Evolutionary conservation across 2,113 vertebrate genomes (phyloP), one percentile per base, ranked within the genome.

Genomic region (Indicator indicator): DNA sequence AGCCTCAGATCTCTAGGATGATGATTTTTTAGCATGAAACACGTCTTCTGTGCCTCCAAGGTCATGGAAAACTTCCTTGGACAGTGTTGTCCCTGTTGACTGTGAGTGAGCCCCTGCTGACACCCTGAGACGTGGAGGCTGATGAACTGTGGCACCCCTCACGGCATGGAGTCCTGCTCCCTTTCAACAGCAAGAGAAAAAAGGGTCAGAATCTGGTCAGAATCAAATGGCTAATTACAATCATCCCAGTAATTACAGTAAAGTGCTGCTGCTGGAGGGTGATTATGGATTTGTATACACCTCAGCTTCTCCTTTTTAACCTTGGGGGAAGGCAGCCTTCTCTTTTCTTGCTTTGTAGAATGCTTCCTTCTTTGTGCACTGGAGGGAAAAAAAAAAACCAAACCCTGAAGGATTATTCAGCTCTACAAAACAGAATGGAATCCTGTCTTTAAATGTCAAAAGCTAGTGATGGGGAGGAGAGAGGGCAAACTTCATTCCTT

Each of bases 41-140:
- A 3, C 16, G 44, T 42, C 59, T 80, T 69, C 56, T 52, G 2
- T 46, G 44, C 56, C 18, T 77, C 40, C 42, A 38, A 44, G 26
- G 14, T 52, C 20, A 28, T 2, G 2, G 33, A 46, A 46, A 68
- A 50, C 26, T 52, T 62, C 21, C 7, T 62, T 60, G 54, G 36
- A 30, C 55, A 50, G 12, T 50, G 3, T 33, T 73, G 28, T 60
- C 14, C 11, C 7, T 48, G 4, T 36, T 69, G 9, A 5, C 27
- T 30, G 18, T 33, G 17, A 63, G 59, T 0, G 3, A 80, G 60
- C 30, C 28, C 11, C 36, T 67, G 3, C 36, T 33, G 1, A 0
- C 30, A 54, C 36, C 19, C 55, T 69, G 65, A 65, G 56, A 52
- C 4, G 2, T 8, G 3, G 65, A 20, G 30, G 17, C 2, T 0